Evolutionary conservation across 2,888 invertebrate genomes (phyloP).

Genomic region (Caenorhabditis panamensis): DNA sequence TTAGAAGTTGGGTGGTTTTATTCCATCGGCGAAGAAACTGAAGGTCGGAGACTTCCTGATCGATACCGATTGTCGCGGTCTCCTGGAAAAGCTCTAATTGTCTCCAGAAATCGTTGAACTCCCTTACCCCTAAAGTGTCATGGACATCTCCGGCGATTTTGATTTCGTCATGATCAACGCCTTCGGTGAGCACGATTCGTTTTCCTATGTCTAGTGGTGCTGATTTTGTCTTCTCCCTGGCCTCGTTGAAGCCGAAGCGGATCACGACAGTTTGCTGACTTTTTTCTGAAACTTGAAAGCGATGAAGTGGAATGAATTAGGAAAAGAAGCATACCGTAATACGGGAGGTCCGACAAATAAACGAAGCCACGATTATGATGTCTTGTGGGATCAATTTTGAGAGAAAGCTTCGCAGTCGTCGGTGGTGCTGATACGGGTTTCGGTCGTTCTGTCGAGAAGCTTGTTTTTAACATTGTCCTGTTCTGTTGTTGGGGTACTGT

Average conservation of each 20-base stretch:
- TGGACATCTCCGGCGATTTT: neutral
- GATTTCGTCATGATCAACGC: neutral
- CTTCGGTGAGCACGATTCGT: slow-evolving; percentile 1
- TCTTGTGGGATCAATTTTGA: neutral
- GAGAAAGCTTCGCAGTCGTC: too few species aligned
- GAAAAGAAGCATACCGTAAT: too few species aligned
- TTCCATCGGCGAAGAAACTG: neutral
- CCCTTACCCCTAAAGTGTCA: slow-evolving; percentile 4
- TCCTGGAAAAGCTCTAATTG: neutral
- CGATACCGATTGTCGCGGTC: neutral
- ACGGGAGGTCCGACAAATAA: neutral
- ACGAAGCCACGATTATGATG: neutral
- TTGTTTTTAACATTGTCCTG: too few species aligned
- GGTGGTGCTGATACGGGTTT: neutral
- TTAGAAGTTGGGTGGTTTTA: neutral
- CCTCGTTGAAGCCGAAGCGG: neutral
- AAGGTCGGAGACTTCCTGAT: neutral
- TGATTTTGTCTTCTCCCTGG: neutral
- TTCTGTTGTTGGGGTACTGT: too few species aligned
- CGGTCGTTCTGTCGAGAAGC: neutral
- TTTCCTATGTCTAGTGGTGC: neutral
- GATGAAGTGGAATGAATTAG: neutral
- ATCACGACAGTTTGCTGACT: neutral
- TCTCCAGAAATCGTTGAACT: neutral
- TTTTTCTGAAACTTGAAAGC: neutral